Base-by-base conservation (phyloP, 2,888 invertebrate species). In the Polietes domitor region DNA sequence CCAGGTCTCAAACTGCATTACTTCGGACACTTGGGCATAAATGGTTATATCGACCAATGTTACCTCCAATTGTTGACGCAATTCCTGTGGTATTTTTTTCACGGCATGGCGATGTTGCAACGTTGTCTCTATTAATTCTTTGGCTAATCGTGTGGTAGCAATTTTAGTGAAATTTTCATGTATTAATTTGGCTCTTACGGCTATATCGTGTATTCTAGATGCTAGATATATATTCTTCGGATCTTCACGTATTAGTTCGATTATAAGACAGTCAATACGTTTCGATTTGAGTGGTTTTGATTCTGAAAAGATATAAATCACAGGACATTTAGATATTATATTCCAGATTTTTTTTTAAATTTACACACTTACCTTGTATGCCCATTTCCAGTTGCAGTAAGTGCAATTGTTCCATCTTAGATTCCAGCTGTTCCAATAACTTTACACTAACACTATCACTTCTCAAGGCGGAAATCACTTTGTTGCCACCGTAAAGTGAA, bases 1-100 rank as follows among this genome's bases (percentile, higher is more conserved):
- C 96, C 96, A 96, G 68, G 94, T 93, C 77, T 92, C 92, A 3
- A 92, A 92, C 5, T 94, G 93, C 89, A 95, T 93, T 82, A 94
- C 93, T 12, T 92, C 89, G 0, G 94, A 93, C 61, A 95, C 94
- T 93, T 94, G 89, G 80, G 95, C 94, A 88, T 95, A 95, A 1
- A 95, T 91, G 65, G 94, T 93, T 87, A 96, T 94, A 88, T 94
- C 94, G n/a, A 93, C 90, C 83, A 94, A 92, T 93, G 94, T 95
- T 65, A 93, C 92, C 21, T 93, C 92, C 86, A 95, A 93, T 68
- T 92, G 89, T 0, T 85, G 76, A 21, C 90, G 88, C 28, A 91
- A 63, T 9, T 85, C 74, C 0, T 80, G 58, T 7, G 91, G 92
- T 91, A 90, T 93, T 0, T 53, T 71, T 88, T 87, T 91, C 88